Base-by-base conservation (phyloP, 2,888 invertebrate genomes). In the Ellobium chinense region DNA sequence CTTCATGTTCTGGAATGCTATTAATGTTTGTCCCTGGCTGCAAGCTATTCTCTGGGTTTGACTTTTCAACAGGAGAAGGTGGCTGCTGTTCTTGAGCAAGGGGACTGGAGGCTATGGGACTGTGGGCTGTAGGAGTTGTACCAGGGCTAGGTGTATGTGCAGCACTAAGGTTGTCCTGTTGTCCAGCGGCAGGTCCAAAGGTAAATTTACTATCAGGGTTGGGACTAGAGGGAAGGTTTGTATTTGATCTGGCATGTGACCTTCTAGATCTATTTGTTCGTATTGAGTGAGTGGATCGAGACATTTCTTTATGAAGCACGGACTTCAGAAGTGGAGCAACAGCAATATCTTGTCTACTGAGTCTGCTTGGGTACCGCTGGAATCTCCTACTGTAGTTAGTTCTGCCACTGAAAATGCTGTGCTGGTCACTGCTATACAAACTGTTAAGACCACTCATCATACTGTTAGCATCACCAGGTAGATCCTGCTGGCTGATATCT, bases 361-460 rank as follows among this genome's bases (percentile, higher is more conserved):
- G 62, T 34, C 37, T 80, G 62, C 63, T 54, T 37, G 69, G 54
- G 27, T 39, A 34, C 24, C 62, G 39, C 31, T 69, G 46, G 34
- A 24, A 31, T 18, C 60, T 39, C 21, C 68, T 62, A 37, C 46
- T 24, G 27, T 27, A 58, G 36, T 36, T 79, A 29, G 37, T 29
- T 36, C 39, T 36, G 1, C 76, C 56, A 39, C 75, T 75, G 54
- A 69, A 69, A 14, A 69, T 27, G n/a, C 80, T 75, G 3, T 68
- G 29, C 31, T 54, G 60, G 54, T 80, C 80, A 34, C 62, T 58
- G 27, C 76, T 76, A 60, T 62, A 75, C 27, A 70, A 36, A 63
- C 80, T 80, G 60, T 75, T 75, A n/a, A 74, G 62, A 18, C 80
- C 80, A 62, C 80, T 80, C 9, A 36, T 56, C 37, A 80, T 46